Evolutionary conservation across 1,140 invertebrate species (phyloP).

Genomic region (Hestina assimilis): DNA sequence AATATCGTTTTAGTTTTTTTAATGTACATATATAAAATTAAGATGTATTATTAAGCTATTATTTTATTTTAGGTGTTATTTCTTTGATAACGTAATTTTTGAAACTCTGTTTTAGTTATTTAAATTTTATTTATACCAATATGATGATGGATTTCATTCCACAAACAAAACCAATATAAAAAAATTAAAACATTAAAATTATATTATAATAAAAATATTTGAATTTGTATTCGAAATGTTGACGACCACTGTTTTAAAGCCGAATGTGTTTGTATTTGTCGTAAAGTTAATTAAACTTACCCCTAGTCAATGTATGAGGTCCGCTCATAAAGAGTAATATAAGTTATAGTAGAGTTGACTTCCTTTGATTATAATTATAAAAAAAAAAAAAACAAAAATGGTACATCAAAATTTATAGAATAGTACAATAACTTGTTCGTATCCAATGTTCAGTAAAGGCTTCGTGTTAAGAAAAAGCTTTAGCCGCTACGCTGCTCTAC

Average conservation of each 20-base stretch:
- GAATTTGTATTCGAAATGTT: conserved; percentile 42
- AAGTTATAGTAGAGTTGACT: conserved; percentile 7
- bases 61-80: no score
- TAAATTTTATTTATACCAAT: no score
- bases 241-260: conserved; percentile 47
- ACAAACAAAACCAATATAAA: no score
- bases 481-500: no score
- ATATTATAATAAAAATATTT: conserved; percentile 1
- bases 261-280: conserved; percentile 62
- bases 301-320: conserved; percentile 37
- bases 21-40: no score
- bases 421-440: not conserved
- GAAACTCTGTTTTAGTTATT: no score
- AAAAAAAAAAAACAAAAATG: not conserved
- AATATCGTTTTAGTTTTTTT: no score
- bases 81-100: no score
- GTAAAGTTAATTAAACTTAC: conserved; percentile 71
- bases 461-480: no score
- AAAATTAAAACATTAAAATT: no score
- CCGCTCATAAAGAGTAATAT: conserved; percentile 3
- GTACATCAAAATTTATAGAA: not conserved
- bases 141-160: no score
- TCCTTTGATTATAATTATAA: not conserved
- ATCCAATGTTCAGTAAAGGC: not conserved
- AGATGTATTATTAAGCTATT: no score